phyloP scores from a whole-genome alignment of 2,113 vertebrate species.

The Dromiciops gliroides region DNA sequence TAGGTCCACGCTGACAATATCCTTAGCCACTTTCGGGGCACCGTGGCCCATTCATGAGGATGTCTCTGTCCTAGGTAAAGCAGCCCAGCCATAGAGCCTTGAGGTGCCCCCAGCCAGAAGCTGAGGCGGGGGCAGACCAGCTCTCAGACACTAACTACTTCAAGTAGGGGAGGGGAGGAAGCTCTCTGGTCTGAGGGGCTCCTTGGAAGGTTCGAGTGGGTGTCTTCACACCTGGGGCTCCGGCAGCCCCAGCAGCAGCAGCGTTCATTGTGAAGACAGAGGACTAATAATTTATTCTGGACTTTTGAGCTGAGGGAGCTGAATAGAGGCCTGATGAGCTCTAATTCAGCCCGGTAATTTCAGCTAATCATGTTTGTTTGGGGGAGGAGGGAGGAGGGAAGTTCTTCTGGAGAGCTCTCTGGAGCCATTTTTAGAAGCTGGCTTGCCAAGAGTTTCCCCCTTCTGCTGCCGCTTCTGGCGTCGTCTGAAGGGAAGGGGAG shows the following conservation, averaged over 20 bases:
- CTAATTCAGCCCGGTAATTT: not conserved
- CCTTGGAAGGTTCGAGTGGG: not conserved
- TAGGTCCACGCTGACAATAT: not conserved
- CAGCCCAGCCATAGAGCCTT: not conserved
- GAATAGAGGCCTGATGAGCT: not conserved
- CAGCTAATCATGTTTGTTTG: not conserved
- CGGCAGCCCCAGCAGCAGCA: not conserved
- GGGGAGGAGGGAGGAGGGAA: not conserved
- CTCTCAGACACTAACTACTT: not conserved
- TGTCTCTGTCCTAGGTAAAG: not conserved
- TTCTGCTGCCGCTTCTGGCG: not conserved
- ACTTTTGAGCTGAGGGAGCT: not conserved
- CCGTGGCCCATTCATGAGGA: not conserved
- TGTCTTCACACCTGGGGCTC: not conserved
- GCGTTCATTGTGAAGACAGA: not conserved
- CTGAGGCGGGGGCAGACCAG: not conserved
- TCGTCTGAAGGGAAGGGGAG: not conserved
- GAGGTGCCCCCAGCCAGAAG: not conserved
- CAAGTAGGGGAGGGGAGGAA: not conserved
- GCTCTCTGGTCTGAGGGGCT: not conserved
- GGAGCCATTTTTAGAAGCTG: not conserved
- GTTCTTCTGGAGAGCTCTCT: not conserved
- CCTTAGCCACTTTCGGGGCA: too few relatives aligned
- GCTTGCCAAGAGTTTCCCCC: not conserved
- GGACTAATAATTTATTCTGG: not conserved